Evolutionary conservation across 2,113 vertebrate genomes (phyloP).

Genomic region (Jacana jacana): DNA sequence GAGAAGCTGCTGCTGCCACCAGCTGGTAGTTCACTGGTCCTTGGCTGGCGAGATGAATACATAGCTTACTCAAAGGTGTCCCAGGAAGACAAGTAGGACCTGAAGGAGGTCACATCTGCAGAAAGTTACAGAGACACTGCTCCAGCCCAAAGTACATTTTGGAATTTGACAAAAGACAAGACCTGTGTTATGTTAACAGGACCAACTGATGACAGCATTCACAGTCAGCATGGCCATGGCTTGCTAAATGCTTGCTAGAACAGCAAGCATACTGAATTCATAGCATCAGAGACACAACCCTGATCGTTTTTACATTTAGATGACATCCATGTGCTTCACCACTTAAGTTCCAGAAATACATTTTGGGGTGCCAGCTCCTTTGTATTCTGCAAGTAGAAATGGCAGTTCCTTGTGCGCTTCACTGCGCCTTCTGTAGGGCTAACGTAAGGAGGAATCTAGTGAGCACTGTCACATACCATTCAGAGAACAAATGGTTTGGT

Average conservation of each 20-base stretch:
- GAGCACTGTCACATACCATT: not conserved
- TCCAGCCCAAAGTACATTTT: not conserved
- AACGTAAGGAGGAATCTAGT: not conserved
- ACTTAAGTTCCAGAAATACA: not conserved
- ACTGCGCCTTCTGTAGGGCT: not conserved
- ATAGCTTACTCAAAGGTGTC: not conserved
- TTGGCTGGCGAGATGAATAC: not conserved
- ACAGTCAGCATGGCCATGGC: not conserved
- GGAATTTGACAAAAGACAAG: not conserved
- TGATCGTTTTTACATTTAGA: not conserved
- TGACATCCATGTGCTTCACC: not conserved
- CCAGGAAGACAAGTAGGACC: not conserved
- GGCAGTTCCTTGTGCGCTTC: not conserved
- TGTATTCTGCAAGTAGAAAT: not conserved
- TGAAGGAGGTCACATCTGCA: not conserved
- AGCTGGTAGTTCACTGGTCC: constrained; percentile 11
- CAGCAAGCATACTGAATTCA: not conserved
- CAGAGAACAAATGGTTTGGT: not conserved
- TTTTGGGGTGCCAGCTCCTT: not conserved
- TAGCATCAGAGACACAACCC: not conserved
- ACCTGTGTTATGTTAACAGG: not conserved
- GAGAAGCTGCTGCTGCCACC: constrained; percentile 53
- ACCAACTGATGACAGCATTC: not conserved
- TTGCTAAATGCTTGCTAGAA: not conserved
- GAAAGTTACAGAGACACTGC: not conserved